Percentiles rank a stretch among this genome's conserved stretches.
phyloP scores from a whole-genome alignment of 2,113 vertebrate genomes.

The Campylomormyrus numenius region DNA sequence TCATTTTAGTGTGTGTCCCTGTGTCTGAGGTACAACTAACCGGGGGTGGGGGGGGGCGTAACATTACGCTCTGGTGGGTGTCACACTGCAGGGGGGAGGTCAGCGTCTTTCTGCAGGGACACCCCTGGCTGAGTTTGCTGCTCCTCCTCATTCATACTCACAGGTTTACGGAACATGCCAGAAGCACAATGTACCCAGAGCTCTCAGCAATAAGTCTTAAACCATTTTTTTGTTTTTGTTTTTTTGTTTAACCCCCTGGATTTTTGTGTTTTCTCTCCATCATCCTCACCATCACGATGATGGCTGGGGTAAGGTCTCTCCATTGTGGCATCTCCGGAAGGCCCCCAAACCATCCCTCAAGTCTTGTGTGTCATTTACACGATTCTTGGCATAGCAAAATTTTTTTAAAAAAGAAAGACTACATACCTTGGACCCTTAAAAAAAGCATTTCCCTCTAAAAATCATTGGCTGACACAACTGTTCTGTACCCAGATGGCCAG shows the following conservation, averaged over 20 bases:
- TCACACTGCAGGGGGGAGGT: too few relatives aligned
- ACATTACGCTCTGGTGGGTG: neutral
- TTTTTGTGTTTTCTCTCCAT: neutral
- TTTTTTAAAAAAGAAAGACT: neutral
- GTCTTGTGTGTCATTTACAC: neutral
- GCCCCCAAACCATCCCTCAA: neutral
- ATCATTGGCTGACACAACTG: neutral
- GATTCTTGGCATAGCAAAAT: neutral
- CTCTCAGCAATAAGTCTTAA: too few relatives aligned
- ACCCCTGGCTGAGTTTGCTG: too few relatives aligned
- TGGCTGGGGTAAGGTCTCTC: neutral
- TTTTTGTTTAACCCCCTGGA: neutral
- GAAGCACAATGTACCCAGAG: neutral
- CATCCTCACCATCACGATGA: neutral
- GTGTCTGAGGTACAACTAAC: neutral
- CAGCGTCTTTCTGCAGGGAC: neutral
- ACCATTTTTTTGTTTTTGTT: neutral
- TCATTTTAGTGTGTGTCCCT: neutral
- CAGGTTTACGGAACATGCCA: neutral
- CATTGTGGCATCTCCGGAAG: neutral
- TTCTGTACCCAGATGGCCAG: neutral
- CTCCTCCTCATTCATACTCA: neutral
- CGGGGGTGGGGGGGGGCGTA: too few relatives aligned
- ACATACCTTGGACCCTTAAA: too few relatives aligned
- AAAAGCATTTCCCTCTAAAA: neutral